These are phyloP conservation scores for Cydia pomonella DNA, from an alignment of 1,140 invertebrate species.

Conservation along the genomic window DNA sequence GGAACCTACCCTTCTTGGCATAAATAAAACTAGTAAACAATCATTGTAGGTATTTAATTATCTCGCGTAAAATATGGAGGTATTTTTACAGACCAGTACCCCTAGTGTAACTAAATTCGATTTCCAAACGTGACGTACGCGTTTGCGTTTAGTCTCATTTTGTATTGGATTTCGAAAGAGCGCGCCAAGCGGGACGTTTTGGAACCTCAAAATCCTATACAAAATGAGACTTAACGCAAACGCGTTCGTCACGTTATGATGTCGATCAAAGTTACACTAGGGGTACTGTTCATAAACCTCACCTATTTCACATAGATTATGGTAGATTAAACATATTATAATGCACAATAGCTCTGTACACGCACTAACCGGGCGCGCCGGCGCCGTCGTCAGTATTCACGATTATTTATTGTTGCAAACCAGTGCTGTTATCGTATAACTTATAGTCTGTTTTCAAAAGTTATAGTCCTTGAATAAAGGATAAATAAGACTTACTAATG, in stretches of 20 bases:
- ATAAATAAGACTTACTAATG: neutral
- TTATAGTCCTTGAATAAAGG: neutral
- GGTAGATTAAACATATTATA: conserved; percentile 15
- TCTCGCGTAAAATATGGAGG: too few relatives aligned
- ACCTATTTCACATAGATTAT: conserved; percentile 18
- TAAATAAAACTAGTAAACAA: too few relatives aligned
- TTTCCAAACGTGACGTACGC: too few relatives aligned
- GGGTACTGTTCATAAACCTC: neutral
- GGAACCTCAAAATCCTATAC: too few relatives aligned
- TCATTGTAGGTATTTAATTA: too few relatives aligned
- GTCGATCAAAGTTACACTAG: too few relatives aligned
- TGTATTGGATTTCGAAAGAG: too few relatives aligned
- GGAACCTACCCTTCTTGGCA: neutral
- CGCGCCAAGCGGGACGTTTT: too few relatives aligned
- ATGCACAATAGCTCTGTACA: conserved; percentile 13
- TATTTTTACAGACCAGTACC: neutral
- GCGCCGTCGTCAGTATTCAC: neutral
- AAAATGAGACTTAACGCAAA: too few relatives aligned
- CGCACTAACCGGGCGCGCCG: conserved; percentile 9
- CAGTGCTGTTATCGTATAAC: neutral
- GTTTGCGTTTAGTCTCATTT: too few relatives aligned
- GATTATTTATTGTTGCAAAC: conserved; percentile 10
- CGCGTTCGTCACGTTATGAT: too few relatives aligned
- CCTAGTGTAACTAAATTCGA: too few relatives aligned
- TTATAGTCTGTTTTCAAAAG: neutral